phyloP scores from a whole-genome alignment of 1,140 invertebrate species.

The Aphidius gifuensis region DNA sequence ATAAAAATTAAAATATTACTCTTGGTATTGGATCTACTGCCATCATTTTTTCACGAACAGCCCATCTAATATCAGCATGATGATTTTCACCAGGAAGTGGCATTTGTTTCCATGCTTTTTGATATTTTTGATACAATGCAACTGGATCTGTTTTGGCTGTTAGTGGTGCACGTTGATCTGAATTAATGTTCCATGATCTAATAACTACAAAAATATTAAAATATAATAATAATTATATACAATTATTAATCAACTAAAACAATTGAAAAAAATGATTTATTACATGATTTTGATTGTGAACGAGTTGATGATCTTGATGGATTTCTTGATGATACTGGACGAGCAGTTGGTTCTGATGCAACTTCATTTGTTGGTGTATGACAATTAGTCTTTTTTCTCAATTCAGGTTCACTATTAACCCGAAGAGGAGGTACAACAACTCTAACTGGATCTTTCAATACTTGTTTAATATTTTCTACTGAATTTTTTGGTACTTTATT shows the following conservation, averaged over 20 bases:
- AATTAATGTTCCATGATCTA: constrained; percentile 46
- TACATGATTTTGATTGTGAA: constrained; percentile 40
- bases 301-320: constrained; percentile 29
- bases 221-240: constrained; percentile 9
- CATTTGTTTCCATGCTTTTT: constrained; percentile 69
- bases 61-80: constrained; percentile 62
- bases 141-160: constrained; percentile 66
- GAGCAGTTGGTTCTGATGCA: constrained; percentile 29
- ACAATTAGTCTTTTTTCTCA: constrained; percentile 15
- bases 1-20: constrained; percentile 34
- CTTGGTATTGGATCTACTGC: constrained; percentile 48
- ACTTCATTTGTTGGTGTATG: constrained; percentile 30
- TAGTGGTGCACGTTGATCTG: constrained; percentile 31
- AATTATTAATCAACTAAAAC: constrained; percentile 9
- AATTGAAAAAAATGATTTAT: constrained; percentile 13
- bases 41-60: constrained; percentile 59
- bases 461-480: constrained; percentile 1
- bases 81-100: constrained; percentile 68
- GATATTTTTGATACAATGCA: constrained; percentile 71
- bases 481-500: not conserved
- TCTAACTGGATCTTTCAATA: not conserved
- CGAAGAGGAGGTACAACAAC: constrained; percentile 6
- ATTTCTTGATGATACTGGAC: constrained; percentile 26
- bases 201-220: constrained; percentile 49
- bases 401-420: constrained; percentile 27